phyloP scores from a whole-genome alignment of 2,888 invertebrate genomes.

The Pilophorus perplexus region DNA sequence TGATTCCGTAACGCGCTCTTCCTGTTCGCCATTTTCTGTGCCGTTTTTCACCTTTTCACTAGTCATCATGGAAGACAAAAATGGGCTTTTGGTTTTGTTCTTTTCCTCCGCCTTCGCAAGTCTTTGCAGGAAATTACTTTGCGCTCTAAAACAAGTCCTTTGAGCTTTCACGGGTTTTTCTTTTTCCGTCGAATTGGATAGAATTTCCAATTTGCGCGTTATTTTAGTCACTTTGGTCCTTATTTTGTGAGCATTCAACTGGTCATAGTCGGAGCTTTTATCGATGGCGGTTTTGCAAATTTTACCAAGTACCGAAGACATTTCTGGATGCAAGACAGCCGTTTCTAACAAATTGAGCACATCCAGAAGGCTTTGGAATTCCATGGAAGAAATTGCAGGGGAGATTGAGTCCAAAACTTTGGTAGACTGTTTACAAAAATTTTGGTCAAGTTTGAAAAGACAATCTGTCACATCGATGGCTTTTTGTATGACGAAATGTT shows the following conservation, averaged over 20 bases:
- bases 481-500: background rate
- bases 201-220: conserved; percentile 12
- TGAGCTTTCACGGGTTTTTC: conserved; percentile 4
- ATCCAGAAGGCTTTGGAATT: conserved; percentile 9
- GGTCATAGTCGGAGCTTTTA: background rate
- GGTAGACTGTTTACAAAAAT: background rate
- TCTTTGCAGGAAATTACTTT: conserved; percentile 31
- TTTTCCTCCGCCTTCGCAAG: conserved; percentile 32
- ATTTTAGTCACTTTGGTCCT: conserved; percentile 6
- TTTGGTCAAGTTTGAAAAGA: background rate
- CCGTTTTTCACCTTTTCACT: background rate
- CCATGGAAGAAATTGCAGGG: conserved; percentile 3
- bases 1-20: background rate
- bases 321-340: background rate
- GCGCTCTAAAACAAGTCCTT: conserved; percentile 13
- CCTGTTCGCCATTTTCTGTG: background rate
- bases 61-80: conserved; percentile 6
- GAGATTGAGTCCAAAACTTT: conserved; percentile 2
- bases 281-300: conserved; percentile 11
- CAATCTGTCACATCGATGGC: background rate
- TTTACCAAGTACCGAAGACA: background rate
- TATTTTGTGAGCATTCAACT: conserved; percentile 11
- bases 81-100: conserved; percentile 17
- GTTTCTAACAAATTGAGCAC: background rate
- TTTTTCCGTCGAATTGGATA: background rate